Evolutionary conservation across 2,888 invertebrate genomes (phyloP), one percentile per base, ranked within the genome.

Genomic region (Agonopterix heracliana): DNA sequence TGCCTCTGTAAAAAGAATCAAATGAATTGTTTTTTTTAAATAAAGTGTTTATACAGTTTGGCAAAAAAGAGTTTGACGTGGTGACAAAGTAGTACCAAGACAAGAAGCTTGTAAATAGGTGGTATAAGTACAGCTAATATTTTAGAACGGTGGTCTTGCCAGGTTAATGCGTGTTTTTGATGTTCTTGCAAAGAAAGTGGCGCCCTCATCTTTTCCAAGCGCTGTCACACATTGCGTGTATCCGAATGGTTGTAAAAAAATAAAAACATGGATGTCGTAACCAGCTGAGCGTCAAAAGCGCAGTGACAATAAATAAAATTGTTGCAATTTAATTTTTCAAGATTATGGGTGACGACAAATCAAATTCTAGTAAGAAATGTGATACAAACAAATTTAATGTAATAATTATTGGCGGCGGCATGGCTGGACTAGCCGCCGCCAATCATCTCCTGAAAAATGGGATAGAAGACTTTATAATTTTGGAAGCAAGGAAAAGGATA

Each of bases 381-480:
- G 78, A 84, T 69, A 65, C 66, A 58, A 79, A 76, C 65, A 90
- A 88, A 71, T 92, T 90, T 66, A 94, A 94, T 89, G 91, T 95
- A 59, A 82, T 95, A 63, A 95, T 96, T 67, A 91, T 96, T 65
- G 96, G 96, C 45, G 96, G 93, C 61, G 96, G 96, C 55, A 93
- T 95, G 89, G 95, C 96, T 54, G 96, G 96, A 43, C 82, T 96
- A 47, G 93, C 96, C 45, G 95, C 96, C 49, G 96, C 96, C 46
- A 94, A 94, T 86, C 93, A 95, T 78, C 90, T 96, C 56, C 75
- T 93, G 10, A 94, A 95, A 81, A 94, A 95, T 87, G 93, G 93
- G 53, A 92, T 93, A 79, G 91, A 91, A 55, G 93, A 96, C 82
- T 95, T 95, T 80, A 90, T 92, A 74, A 91, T 96, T 66, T 81